Conservation (phyloP, 2,888 invertebrate genomes). For the Leucophora obtusa region DNA sequence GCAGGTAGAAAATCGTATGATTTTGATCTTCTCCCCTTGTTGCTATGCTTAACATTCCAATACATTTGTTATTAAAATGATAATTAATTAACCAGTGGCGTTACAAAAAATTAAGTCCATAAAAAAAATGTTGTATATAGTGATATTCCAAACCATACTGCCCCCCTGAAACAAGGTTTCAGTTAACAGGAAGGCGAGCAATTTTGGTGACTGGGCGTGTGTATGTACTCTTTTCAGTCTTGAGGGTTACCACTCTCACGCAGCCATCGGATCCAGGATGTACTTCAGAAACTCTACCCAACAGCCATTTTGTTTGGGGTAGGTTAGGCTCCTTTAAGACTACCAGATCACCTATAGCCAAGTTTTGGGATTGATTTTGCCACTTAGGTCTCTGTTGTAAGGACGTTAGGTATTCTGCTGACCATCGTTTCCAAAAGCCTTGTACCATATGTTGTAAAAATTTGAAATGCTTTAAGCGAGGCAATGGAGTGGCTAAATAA, state of each 20-base stretch:
- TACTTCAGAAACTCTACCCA: conserved; percentile 21
- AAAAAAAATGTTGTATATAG: too few relatives aligned
- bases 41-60: too few relatives aligned
- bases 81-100: too few relatives aligned
- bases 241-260: conserved; percentile 13
- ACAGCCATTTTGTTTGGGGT: conserved; percentile 28
- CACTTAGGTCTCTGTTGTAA: conserved; percentile 38
- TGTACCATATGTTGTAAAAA: too few relatives aligned
- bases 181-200: conserved; percentile 4
- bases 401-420: conserved; percentile 19
- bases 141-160: too few relatives aligned
- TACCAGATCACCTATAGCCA: conserved; percentile 10
- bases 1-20: too few relatives aligned
- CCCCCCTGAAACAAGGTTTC: not conserved
- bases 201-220: conserved; percentile 23
- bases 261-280: conserved; percentile 33
- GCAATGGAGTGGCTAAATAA: too few relatives aligned
- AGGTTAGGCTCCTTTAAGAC: too few relatives aligned
- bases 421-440: conserved; percentile 21
- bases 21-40: too few relatives aligned
- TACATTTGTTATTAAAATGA: too few relatives aligned
- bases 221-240: conserved; percentile 9
- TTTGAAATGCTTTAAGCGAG: too few relatives aligned
- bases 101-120: too few relatives aligned
- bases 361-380: conserved; percentile 7